Conservation (phyloP, 2,888 invertebrate species). For the Elgonia sp. region DNA sequence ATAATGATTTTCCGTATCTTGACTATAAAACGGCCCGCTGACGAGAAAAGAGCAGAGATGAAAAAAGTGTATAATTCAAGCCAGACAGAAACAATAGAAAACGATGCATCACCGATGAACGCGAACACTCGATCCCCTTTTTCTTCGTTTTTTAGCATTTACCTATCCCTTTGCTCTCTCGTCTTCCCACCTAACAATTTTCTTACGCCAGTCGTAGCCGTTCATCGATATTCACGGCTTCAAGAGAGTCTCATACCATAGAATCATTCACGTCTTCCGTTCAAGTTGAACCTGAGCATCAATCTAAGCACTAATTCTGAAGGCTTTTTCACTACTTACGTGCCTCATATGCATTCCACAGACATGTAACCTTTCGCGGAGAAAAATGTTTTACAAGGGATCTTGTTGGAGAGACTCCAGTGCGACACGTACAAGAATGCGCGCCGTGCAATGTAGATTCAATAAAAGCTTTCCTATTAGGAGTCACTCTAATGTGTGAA, state of each 20-base stretch:
- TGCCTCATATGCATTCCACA: constrained; percentile 65
- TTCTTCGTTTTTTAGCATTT: constrained; percentile 42
- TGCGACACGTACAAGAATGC: constrained; percentile 65
- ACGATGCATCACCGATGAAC: constrained; percentile 61
- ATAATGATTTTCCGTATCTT: constrained; percentile 58
- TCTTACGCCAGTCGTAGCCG: constrained; percentile 53
- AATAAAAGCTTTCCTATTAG: constrained; percentile 38
- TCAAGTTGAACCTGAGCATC: constrained; percentile 69
- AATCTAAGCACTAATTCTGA: constrained; percentile 63
- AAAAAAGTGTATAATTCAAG: constrained; percentile 57
- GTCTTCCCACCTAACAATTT: constrained; percentile 57
- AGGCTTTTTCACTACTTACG: constrained; percentile 68
- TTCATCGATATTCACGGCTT: constrained; percentile 68
- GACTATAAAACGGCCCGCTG: constrained; percentile 47
- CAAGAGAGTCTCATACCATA: constrained; percentile 46
- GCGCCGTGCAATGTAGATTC: constrained; percentile 35
- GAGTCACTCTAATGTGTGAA: constrained; percentile 14
- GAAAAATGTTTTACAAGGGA: constrained; percentile 65
- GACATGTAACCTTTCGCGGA: constrained; percentile 60
- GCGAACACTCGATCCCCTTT: constrained; percentile 59
- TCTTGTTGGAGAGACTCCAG: constrained; percentile 40
- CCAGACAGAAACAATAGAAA: constrained; percentile 60
- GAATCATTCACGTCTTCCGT: constrained; percentile 64
- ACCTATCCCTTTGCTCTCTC: constrained; percentile 29
- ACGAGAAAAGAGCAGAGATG: constrained; percentile 42